Evolutionary conservation across 2,888 invertebrate genomes (phyloP), one percentile per base, ranked within the genome.

Genomic region (Leptopilina drosophilae): DNA sequence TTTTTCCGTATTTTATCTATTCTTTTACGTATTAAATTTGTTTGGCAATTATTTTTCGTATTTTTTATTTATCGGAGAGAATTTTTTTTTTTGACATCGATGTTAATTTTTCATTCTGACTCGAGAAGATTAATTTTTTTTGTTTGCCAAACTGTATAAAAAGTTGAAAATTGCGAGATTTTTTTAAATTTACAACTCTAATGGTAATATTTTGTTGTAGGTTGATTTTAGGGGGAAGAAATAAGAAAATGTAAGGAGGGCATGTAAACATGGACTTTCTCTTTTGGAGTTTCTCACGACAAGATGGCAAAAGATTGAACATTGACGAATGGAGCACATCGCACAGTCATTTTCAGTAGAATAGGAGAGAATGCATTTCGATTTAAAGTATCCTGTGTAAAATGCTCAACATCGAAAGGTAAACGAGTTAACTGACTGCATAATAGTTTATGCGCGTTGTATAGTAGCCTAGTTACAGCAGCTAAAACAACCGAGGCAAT

Each of bases 231-330:
- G 33, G 8, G 69, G 20, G 12, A n/a, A 26, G 53, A 49, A 56
- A 56, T 12, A 2, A n/a, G 12, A 69, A 33, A 56, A 69, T 56
- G 53, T 69, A 69, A 69, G 12, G 69, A 53, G 69, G 53, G 49
- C 69, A 69, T 14, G 69, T 69, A 26, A 69, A 56, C 53, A 56
- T 53, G 53, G 2, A 69, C 69, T 69, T 69, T 69, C 69, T 56
- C 69, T 69, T 69, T 69, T 69, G 33, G 26, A 69, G 69, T 69
- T 69, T 69, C 69, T 69, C 69, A 69, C 69, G 69, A 69, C 53
- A 56, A 49, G 69, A 69, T 53, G 69, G 69, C 20, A 69, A 49
- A 49, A 20, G 62, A 62, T 62, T 62, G 62, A 62, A 69, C 69
- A 69, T 69, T 69, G 53, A 69, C 69, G 69, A 69, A 69, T 69